Evolutionary conservation across 1,140 invertebrate species (phyloP).

Genomic region (Sminthurides bifidus): DNA sequence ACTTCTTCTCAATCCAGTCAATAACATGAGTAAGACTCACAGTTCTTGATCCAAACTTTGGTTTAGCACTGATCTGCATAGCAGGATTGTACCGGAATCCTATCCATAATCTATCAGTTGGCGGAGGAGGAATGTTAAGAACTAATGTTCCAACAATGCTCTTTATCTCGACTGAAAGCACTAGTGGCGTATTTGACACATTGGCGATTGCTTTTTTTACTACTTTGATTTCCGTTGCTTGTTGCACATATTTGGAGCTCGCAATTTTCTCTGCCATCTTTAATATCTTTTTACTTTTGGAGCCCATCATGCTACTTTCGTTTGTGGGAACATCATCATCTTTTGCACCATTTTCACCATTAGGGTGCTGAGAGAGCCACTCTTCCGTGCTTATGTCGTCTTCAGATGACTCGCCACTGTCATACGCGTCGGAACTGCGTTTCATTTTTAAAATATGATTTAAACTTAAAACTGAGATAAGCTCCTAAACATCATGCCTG

Average conservation of each 20-base stretch:
- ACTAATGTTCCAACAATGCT: constrained; percentile 68
- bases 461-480: too few relatives aligned
- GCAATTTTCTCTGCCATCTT: constrained; percentile 81
- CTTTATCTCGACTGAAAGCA: constrained; percentile 75
- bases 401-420: constrained; percentile 79
- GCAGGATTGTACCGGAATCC: constrained; percentile 26
- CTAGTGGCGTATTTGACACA: constrained; percentile 83
- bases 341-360: not conserved
- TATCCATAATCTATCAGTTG: constrained; percentile 78
- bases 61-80: constrained; percentile 20
- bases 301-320: constrained; percentile 9
- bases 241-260: constrained; percentile 32
- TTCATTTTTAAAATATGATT: too few relatives aligned
- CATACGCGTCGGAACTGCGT: constrained; percentile 79
- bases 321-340: not conserved
- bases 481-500: too few relatives aligned
- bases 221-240: constrained; percentile 14
- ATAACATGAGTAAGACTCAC: constrained; percentile 30
- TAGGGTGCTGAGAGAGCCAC: constrained; percentile 1
- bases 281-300: constrained; percentile 53
- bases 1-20: constrained; percentile 19
- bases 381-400: constrained; percentile 54
- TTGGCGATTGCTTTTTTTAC: constrained; percentile 35
- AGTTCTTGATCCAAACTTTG: constrained; percentile 34
- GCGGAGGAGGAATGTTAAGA: constrained; percentile 87